These are phyloP conservation scores for Drosophila orena DNA, from an alignment of 1,140 invertebrate species.

Conservation along the genomic window DNA sequence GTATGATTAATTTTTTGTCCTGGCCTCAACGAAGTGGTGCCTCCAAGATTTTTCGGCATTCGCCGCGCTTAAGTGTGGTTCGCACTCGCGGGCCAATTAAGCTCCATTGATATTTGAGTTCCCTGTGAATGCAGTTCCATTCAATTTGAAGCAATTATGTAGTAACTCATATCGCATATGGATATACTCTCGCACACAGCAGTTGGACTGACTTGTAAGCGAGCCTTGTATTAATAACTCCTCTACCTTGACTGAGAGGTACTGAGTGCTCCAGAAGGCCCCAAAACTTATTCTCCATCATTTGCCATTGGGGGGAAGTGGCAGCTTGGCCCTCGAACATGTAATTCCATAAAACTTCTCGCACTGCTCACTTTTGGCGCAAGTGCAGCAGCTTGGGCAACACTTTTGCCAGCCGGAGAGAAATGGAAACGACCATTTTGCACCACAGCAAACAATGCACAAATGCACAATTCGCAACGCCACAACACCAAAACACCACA, in stretches of 20 bases:
- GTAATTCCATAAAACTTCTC: conserved; percentile 45
- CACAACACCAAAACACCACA: conserved; percentile 4
- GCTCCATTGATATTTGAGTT: background rate
- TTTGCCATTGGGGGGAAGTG: conserved; percentile 4
- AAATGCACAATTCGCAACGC: conserved; percentile 58
- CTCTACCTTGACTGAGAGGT: too few species aligned
- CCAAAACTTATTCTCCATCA: conserved; percentile 9
- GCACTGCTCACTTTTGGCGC: conserved; percentile 40
- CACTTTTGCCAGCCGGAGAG: conserved; percentile 43
- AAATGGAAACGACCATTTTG: conserved; percentile 49
- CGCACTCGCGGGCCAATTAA: conserved; percentile 19
- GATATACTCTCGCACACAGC: too few species aligned
- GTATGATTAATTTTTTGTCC: conserved; percentile 79
- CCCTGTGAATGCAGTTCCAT: background rate
- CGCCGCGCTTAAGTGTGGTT: conserved; percentile 22
- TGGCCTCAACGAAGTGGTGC: conserved; percentile 20
- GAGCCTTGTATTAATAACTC: too few species aligned
- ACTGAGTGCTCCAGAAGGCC: background rate
- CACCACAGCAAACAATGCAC: conserved; percentile 66
- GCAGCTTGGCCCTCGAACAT: conserved; percentile 4
- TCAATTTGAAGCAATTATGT: too few species aligned
- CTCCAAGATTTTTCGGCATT: conserved; percentile 36
- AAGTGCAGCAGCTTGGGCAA: conserved; percentile 56
- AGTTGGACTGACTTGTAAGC: too few species aligned
- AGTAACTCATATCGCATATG: background rate